Conservation (phyloP, 2,797 vertebrate species). For the Paratrypauchen microcephalus region DNA sequence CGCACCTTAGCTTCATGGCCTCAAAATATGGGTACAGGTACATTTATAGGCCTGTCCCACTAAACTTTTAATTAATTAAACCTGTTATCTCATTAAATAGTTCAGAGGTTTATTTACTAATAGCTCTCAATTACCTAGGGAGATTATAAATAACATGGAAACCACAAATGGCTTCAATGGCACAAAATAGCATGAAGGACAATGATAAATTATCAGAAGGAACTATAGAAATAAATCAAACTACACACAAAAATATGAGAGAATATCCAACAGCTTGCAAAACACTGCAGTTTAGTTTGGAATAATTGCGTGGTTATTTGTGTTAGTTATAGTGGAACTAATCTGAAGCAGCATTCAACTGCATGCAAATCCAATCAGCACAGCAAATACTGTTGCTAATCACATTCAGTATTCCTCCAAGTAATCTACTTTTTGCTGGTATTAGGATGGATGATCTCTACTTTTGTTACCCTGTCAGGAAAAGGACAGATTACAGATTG, state of each 20-base stretch:
- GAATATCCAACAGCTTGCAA: not conserved
- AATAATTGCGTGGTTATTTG: not conserved
- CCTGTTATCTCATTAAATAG: not conserved
- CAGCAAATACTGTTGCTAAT: conserved; percentile 45
- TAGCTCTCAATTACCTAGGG: not conserved
- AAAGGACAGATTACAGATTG: conserved; percentile 43
- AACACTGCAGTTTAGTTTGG: not conserved
- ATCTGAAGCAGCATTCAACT: conserved; percentile 12
- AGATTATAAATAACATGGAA: not conserved
- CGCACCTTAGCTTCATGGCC: not conserved
- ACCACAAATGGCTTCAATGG: not conserved
- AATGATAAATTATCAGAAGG: not conserved
- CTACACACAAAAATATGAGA: not conserved
- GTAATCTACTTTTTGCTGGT: conserved; percentile 40
- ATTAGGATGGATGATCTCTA: conserved; percentile 55
- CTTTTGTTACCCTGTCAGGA: conserved; percentile 40
- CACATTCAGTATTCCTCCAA: conserved; percentile 25
- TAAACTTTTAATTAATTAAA: conserved; percentile 5
- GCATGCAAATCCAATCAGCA: conserved; percentile 37
- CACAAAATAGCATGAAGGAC: too few species aligned
- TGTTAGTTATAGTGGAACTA: not conserved
- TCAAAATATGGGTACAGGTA: not conserved
- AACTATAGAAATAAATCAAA: not conserved
- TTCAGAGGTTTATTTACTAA: not conserved
- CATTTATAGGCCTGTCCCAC: not conserved